These are phyloP conservation scores for Melanotaenia duboulayi DNA, from an alignment of 2,113 vertebrate genomes.

Conservation along the genomic window DNA sequence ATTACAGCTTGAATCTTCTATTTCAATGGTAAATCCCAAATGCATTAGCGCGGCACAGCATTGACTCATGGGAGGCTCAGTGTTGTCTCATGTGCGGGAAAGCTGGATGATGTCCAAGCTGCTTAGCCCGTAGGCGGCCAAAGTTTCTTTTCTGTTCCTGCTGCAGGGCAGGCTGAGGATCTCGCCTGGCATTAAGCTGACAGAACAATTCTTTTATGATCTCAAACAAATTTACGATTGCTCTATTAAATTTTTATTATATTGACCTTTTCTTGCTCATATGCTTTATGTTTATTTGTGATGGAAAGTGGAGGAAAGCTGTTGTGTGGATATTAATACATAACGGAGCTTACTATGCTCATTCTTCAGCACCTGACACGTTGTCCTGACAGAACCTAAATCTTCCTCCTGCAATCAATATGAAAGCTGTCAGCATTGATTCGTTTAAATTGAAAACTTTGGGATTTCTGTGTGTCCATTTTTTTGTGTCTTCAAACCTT, in stretches of 20 bases:
- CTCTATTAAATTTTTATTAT: constrained; percentile 40
- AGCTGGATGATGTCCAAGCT: constrained; percentile 69
- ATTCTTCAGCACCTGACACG: constrained; percentile 37
- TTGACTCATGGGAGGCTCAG: constrained; percentile 59
- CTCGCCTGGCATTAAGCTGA: constrained; percentile 55
- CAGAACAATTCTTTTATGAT: constrained; percentile 55
- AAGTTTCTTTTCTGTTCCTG: constrained; percentile 51
- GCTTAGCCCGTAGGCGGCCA: constrained; percentile 60
- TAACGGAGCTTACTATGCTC: constrained; percentile 25
- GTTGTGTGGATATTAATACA: constrained; percentile 34
- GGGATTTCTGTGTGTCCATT: constrained; percentile 32
- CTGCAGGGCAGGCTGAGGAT: constrained; percentile 43
- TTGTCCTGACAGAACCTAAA: constrained; percentile 41
- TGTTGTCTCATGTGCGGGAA: constrained; percentile 51
- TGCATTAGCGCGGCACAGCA: constrained; percentile 59
- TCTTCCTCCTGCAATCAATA: constrained; percentile 45
- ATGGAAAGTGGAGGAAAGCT: constrained; percentile 8
- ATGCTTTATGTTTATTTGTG: constrained; percentile 59
- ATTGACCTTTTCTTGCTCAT: constrained; percentile 54
- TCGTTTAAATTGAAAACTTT: constrained; percentile 45
- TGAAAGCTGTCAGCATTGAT: constrained; percentile 61
- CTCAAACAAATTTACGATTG: constrained; percentile 42
- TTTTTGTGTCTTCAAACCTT: constrained; percentile 32
- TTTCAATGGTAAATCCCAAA: constrained; percentile 41
- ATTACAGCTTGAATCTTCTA: constrained; percentile 17